Evolutionary conservation across 23 tunicate genomes (phyloP), one percentile per base, ranked within the genome.

Genomic region (Aplidium turbinatum): DNA sequence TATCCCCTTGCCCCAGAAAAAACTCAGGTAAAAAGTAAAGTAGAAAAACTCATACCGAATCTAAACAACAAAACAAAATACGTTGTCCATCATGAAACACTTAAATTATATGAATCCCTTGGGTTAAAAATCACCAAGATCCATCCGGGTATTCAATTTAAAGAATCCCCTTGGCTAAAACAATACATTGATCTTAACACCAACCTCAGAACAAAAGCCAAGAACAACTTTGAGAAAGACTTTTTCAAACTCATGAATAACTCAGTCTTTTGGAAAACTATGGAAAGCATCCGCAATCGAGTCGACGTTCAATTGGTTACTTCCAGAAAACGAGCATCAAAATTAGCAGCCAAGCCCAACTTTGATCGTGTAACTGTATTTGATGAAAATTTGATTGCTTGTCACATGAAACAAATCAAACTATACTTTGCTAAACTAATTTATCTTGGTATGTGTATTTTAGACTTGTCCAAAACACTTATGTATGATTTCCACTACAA

Each of bases 21-120:
- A n/a, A n/a, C n/a, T n/a, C n/a, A n/a, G n/a, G n/a, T n/a, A n/a
- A n/a, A n/a, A n/a, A n/a, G n/a, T n/a, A n/a, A n/a, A n/a, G n/a
- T n/a, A n/a, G n/a, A n/a, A n/a, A n/a, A n/a, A n/a, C n/a, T n/a
- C n/a, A n/a, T n/a, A n/a, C n/a, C n/a, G n/a, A n/a, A n/a, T n/a
- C n/a, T 42, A 42, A 42, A 42, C 50, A 42, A 42, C 50, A 42
- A 42, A 42, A 42, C 13, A 42, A 42, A 42, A 9, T 42, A 42
- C 50, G 50, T 42, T 42, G 50, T 42, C 16, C 50, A 42, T 16
- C 50, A 42, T 16, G 50, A 42, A 42, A 42, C 50, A 42, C 50
- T n/a, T 42, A 16, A 42, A 42, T 42, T 42, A 42, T 42, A 42
- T 16, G 50, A 42, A 42, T 9, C 13, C 16, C 50, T 11, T 16